Evolutionary conservation across 53 echinoderm and acorn worm species (phyloP).

Genomic region (Echinometra lucunter): DNA sequence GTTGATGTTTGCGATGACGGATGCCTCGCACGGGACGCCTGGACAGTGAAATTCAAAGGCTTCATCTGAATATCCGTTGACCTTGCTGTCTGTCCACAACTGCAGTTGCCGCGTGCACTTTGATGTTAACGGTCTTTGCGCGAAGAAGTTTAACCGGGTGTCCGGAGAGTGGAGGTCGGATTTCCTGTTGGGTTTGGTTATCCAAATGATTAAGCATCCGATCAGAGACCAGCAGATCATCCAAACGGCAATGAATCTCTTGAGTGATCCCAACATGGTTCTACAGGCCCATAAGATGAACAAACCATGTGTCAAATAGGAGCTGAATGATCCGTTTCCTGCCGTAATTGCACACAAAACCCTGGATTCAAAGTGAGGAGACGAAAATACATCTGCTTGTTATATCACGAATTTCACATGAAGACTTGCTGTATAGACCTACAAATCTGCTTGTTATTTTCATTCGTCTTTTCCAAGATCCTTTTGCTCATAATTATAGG

Average conservation of each 20-base stretch:
- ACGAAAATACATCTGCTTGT: background rate
- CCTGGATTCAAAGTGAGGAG: background rate
- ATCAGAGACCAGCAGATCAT: conserved; percentile 17
- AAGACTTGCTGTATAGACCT: too few species aligned
- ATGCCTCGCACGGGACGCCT: conserved; percentile 23
- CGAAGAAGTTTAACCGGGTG: background rate
- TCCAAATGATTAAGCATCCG: conserved; percentile 11
- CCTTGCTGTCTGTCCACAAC: conserved; percentile 23
- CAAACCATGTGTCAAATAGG: background rate
- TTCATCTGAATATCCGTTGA: background rate
- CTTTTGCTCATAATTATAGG: too few species aligned
- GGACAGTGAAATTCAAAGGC: conserved; percentile 11
- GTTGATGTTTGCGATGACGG: conserved; percentile 32
- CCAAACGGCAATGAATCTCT: background rate
- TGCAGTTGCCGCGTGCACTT: conserved; percentile 55
- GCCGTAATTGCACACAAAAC: background rate
- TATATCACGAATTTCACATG: background rate
- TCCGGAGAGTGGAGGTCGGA: background rate
- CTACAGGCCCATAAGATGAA: background rate
- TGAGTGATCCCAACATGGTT: background rate
- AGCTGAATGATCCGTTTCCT: background rate
- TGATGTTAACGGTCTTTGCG: conserved; percentile 15
- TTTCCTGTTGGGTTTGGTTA: background rate
- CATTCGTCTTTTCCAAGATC: too few species aligned
- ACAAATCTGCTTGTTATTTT: too few species aligned